These are phyloP conservation scores for Rhinella marina DNA, from an alignment of 2,797 vertebrate species.

Conservation along the genomic window DNA sequence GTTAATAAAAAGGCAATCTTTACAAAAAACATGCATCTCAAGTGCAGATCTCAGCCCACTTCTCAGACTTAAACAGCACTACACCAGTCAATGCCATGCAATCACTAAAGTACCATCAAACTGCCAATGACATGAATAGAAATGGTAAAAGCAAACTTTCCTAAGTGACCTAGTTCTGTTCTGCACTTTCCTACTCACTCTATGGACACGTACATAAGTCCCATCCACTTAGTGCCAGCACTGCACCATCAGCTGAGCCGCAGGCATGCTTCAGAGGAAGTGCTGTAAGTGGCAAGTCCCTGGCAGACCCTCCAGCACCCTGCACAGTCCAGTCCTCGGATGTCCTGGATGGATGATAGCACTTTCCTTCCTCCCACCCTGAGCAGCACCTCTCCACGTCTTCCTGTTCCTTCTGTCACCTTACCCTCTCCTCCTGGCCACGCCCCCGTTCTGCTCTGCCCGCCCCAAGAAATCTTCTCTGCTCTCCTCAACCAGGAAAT, in stretches of 20 bases:
- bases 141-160: not conserved
- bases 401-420: constrained; percentile 60
- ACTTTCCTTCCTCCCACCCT: not conserved
- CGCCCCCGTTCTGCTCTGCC: not conserved
- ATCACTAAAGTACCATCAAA: not conserved
- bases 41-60: not conserved
- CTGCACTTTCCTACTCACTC: not conserved
- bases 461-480: not conserved
- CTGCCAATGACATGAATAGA: not conserved
- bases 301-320: too few species aligned
- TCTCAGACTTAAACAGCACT: too few species aligned
- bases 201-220: not conserved
- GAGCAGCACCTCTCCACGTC: constrained; percentile 35
- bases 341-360: too few species aligned
- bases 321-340: too few species aligned
- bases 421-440: not conserved
- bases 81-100: not conserved
- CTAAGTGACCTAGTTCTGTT: not conserved
- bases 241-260: not conserved
- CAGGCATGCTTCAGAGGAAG: not conserved
- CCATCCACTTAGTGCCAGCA: not conserved
- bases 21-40: not conserved
- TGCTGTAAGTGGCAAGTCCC: too few species aligned
- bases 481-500: not conserved
- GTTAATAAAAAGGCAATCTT: too few species aligned